A percentile compares a stretch with the other conserved stretches of the same genome.
phyloP scores from a whole-genome alignment of 2,888 invertebrate genomes.

The Mamestra brassicae region DNA sequence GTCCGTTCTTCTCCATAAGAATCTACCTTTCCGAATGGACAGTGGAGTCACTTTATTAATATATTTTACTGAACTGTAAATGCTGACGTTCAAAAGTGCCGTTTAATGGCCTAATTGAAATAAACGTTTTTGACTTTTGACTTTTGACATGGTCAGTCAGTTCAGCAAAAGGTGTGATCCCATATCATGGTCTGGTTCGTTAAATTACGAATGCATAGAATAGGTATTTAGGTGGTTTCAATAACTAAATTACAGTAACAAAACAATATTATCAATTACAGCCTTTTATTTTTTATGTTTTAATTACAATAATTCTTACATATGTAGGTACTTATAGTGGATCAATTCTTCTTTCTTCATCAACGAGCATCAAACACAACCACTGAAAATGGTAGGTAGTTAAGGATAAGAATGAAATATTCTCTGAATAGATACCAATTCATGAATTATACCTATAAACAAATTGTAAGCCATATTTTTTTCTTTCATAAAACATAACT shows the following conservation, averaged over 20 bases:
- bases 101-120: no score
- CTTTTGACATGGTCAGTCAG: no score
- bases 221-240: background rate
- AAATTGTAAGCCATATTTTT: background rate
- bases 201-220: background rate
- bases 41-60: no score
- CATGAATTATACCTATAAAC: background rate
- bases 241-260: background rate
- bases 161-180: background rate
- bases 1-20: no score
- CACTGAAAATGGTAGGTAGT: constrained; percentile 90
- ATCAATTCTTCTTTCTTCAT: constrained; percentile 64
- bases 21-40: no score
- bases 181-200: background rate
- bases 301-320: constrained; percentile 30
- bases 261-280: constrained; percentile 30
- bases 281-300: constrained; percentile 48
- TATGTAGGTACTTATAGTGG: background rate
- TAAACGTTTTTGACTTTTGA: no score
- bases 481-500: background rate
- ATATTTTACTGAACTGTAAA: no score
- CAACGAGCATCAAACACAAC: constrained; percentile 96
- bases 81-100: no score
- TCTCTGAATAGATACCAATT: background rate
- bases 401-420: constrained; percentile 82